A percentile compares a stretch with the other conserved stretches of the same genome.
Conservation (phyloP, 2,888 invertebrate species). For the Melinaea menophilus region DNA sequence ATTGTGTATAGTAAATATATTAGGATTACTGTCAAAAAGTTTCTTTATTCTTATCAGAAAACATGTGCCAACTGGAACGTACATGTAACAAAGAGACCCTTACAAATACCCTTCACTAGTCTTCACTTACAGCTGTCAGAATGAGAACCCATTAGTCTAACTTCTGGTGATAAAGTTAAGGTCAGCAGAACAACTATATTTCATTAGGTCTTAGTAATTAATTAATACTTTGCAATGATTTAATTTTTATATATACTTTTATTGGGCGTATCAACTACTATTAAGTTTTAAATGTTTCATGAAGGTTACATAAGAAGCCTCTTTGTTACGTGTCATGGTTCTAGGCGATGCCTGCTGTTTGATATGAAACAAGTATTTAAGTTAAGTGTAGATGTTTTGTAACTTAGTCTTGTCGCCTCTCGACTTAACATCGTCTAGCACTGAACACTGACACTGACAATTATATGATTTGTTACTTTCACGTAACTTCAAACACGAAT, state of each 20-base stretch:
- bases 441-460: no score
- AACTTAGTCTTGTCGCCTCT: no score
- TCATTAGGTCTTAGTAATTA: background rate
- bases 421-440: no score
- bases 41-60: background rate
- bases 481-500: no score
- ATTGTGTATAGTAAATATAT: no score
- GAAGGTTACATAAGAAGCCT: background rate
- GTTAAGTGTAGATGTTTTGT: background rate
- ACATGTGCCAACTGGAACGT: conserved; percentile 11
- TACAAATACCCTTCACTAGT: conserved; percentile 17
- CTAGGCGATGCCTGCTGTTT: background rate
- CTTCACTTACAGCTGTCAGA: conserved; percentile 17
- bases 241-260: background rate
- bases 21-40: no score
- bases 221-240: background rate
- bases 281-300: background rate
- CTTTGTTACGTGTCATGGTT: background rate
- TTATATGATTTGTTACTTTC: no score
- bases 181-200: conserved; percentile 4
- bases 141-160: conserved; percentile 11
- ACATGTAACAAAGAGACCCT: conserved; percentile 23
- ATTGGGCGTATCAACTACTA: background rate
- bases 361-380: background rate
- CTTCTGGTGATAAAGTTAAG: conserved; percentile 2